Percentiles rank a stretch among this genome's conserved stretches.
phyloP scores from a whole-genome alignment of 2,797 vertebrate genomes.

The Luscinia luscinia region DNA sequence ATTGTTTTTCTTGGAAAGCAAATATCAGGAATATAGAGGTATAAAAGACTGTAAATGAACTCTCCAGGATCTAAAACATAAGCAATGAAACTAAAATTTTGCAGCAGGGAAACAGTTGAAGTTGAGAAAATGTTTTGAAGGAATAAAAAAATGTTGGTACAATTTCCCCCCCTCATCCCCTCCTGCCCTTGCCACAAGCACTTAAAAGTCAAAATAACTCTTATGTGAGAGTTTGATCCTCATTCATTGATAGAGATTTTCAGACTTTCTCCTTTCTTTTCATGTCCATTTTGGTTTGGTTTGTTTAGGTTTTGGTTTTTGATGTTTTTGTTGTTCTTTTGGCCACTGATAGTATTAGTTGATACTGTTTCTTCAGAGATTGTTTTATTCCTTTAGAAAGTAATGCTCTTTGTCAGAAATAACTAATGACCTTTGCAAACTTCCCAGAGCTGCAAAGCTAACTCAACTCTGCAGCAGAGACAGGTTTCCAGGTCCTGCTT shows the following conservation, averaged over 20 bases:
- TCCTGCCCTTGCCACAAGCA: background rate
- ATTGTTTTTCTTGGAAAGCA: background rate
- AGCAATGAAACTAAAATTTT: background rate
- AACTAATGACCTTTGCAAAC: background rate
- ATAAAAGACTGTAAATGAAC: background rate
- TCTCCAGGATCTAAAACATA: background rate
- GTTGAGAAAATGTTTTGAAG: background rate
- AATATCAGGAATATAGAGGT: background rate
- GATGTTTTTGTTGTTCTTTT: background rate
- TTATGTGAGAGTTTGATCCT: background rate
- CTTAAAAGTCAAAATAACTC: background rate
- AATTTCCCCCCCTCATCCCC: accelerated
- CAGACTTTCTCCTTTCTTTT: background rate
- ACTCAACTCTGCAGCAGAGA: background rate
- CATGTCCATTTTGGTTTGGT: background rate
- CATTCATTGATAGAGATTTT: background rate
- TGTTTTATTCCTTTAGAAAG: background rate
- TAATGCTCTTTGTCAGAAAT: background rate
- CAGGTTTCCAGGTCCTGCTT: background rate
- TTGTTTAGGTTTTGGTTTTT: too few relatives aligned
- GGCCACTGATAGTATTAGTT: accelerated
- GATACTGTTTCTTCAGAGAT: background rate
- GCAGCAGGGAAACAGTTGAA: background rate
- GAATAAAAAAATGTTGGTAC: background rate
- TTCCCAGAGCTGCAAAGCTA: background rate